Base-by-base conservation (phyloP, 2,113 vertebrate genomes). In the Chaetodon auriga region DNA sequence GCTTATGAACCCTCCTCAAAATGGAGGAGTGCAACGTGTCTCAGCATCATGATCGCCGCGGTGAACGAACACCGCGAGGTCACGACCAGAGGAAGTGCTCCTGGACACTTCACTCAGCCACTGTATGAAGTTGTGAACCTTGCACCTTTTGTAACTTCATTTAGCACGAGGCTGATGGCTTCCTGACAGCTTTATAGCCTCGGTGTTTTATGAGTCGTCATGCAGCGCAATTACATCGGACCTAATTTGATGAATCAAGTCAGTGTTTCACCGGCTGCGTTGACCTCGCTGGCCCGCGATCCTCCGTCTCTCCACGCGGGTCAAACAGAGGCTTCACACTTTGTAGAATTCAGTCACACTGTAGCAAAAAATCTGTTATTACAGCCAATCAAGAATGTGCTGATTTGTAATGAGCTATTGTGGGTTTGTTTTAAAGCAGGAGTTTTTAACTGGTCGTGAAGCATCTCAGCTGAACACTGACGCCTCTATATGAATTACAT, bases 221-320 rank as follows among this genome's bases (percentile, higher is more conserved):
- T 94, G 97, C 96, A 86, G 95, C 85, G 96, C 97, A 96, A 96
- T 97, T 97, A 97, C 93, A 95, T 94, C 87, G 93, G 95, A 95
- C 94, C 95, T 98, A 96, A 98, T 98, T 97, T 97, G 97, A 98
- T 96, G 97, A 97, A 97, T 97, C 97, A 96, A 97, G 96, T 96
- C 95, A 94, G 96, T 96, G 96, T 96, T 96, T 95, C 89, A 82
- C 90, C 89, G 94, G 95, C 95, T 95, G 95, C 68, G 73, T 93
- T 95, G 96, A 95, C 96, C 96, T 95, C 87, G 83, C 80, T 89
- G 95, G 92, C 93, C 94, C 92, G 92, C 93, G 94, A 92, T 94
- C 96, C 95, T 95, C 95, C 89, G 96, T 96, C 96, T 96, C 95
- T 95, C 94, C 87, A 41, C 78, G 93, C 89, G 95, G 96, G 96